Evolutionary conservation across 2,113 vertebrate species (phyloP).

Genomic region (Stegostoma tigrinum): DNA sequence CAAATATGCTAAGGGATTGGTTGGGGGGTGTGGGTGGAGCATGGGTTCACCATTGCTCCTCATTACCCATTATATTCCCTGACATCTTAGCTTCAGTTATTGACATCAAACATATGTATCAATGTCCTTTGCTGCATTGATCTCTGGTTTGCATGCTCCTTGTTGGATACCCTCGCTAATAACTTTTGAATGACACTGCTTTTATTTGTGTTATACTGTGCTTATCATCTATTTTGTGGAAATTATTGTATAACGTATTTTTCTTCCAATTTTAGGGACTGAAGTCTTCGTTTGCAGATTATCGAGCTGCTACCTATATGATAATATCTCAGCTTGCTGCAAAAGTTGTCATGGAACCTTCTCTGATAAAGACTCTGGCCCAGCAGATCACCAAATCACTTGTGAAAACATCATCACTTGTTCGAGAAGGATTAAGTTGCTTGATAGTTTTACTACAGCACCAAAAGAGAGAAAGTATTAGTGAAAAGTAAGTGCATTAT

Average conservation of each 20-base stretch:
- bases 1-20: not conserved
- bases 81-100: not conserved
- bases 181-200: not conserved
- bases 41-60: not conserved
- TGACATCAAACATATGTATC: not conserved
- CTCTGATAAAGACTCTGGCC: conserved; percentile 68
- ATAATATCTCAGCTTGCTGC: conserved; percentile 82
- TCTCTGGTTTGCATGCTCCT: not conserved
- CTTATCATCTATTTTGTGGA: not conserved
- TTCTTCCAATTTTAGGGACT: conserved; percentile 66
- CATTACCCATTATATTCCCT: not conserved
- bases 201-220: not conserved
- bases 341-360: conserved; percentile 72
- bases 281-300: conserved; percentile 76
- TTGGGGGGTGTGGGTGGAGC: not conserved
- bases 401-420: conserved; percentile 56
- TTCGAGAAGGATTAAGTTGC: conserved; percentile 72
- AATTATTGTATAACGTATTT: not conserved
- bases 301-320: conserved; percentile 86
- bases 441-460: conserved; percentile 81
- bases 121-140: not conserved
- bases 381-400: conserved; percentile 71
- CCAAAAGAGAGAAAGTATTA: conserved; percentile 68
- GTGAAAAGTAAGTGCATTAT: conserved; percentile 65
- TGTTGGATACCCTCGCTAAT: not conserved